Percentiles rank a stretch among this genome's conserved stretches.
These are phyloP conservation scores for Parnassius smintheus DNA, from an alignment of 2,888 invertebrate genomes.

Conservation along the genomic window DNA sequence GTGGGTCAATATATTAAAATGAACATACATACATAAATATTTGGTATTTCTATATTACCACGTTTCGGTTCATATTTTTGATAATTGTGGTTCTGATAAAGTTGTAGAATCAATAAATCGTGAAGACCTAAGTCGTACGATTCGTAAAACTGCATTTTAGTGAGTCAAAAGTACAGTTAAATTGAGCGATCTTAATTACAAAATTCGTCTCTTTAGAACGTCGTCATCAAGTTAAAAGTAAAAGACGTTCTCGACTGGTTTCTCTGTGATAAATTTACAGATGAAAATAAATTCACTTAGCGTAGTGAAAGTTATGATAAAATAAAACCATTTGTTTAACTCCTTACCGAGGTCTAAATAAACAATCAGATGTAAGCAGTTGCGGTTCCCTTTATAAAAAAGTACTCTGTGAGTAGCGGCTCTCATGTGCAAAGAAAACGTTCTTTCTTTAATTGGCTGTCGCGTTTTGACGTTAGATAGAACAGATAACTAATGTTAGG, in stretches of 20 bases:
- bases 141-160: not conserved
- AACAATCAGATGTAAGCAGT: not conserved
- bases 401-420: not conserved
- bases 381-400: not conserved
- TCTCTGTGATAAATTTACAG: slow-evolving; percentile 17
- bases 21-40: too few relatives aligned
- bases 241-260: not conserved
- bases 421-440: not conserved
- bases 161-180: slow-evolving; percentile 5
- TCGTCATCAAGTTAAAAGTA: not conserved
- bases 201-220: not conserved
- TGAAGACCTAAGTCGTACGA: slow-evolving; percentile 5
- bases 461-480: slow-evolving; percentile 12
- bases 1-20: too few relatives aligned
- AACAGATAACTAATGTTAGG: slow-evolving; percentile 12
- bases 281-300: slow-evolving; percentile 16
- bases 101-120: too few relatives aligned
- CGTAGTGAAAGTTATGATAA: slow-evolving; percentile 14
- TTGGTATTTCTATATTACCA: too few relatives aligned
- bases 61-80: too few relatives aligned
- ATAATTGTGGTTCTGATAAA: too few relatives aligned
- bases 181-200: not conserved
- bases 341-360: slow-evolving; percentile 1
- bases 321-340: slow-evolving; percentile 5
- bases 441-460: not conserved